Base-by-base conservation (phyloP, 2,113 vertebrate species). In the Calyptommatus sinebrachiatus region DNA sequence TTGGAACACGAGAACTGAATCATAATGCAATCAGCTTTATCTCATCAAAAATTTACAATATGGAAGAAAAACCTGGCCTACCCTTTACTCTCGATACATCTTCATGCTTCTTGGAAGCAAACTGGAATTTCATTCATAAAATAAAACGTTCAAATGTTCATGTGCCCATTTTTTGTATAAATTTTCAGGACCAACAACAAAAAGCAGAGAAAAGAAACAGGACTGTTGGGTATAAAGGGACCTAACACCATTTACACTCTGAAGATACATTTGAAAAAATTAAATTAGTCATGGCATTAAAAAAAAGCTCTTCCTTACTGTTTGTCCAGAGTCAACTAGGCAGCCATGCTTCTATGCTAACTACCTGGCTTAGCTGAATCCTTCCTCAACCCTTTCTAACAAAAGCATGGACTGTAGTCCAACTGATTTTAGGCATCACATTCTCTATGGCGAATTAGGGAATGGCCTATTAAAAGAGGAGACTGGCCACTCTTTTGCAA, bases 401-500 rank as follows among this genome's bases (percentile, higher is more conserved):
- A 61, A 84, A n/a, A 82, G 84, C 82, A 81, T 84, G 63, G 78
- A 84, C 78, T 48, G 84, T 71, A 73, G 65, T 79, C 76, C 50
- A n/a, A 86, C 57, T 70, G 63, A 79, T 48, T 71, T 71, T 82
- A 77, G 65, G 84, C 26, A 63, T 61, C 81, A 88, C 81, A 0
- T 41, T 9, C 41, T 84, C 79, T 88, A 96, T 1, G 95, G 95
- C 72, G 95, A 96, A 85, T 94, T 96, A 84, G 95, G 95, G 90
- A 95, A 96, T 76, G 94, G 94, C 90, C 94, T 94, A 88, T 96
- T 96, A 91, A 94, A 96, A 53, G 95, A 96, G 24, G 95, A 92
- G 74, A 96, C 95, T 80, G 95, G 95, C 95, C 95, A 96, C 61
- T 96, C 95, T 89, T 96, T 96, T 71, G 95, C 94, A 87, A 96